These are phyloP conservation scores for Phataginus tricuspis DNA, from an alignment of 2,797 vertebrate genomes.

Conservation along the genomic window DNA sequence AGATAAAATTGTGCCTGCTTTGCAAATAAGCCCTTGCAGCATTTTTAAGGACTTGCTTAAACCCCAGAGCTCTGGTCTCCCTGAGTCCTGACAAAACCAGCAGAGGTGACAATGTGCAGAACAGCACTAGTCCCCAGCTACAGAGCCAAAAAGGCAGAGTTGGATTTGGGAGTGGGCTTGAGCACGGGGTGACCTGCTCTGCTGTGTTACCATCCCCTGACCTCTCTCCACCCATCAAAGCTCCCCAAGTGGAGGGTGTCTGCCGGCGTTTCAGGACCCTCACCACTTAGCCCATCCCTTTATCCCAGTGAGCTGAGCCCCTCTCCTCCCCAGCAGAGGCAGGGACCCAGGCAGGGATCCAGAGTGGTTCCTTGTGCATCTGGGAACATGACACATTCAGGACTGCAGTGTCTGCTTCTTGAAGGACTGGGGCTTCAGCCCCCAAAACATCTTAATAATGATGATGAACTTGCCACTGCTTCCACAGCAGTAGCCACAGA, in stretches of 20 bases:
- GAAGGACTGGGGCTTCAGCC: background rate
- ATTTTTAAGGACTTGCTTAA: background rate
- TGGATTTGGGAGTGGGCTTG: background rate
- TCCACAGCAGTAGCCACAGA: background rate
- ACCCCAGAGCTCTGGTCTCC: background rate
- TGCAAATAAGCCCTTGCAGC: background rate
- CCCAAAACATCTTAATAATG: background rate
- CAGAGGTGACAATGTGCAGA: background rate
- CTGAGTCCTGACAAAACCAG: background rate
- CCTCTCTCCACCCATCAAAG: background rate
- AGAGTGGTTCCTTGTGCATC: background rate
- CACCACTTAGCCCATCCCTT: background rate
- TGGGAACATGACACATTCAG: background rate
- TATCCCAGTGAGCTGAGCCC: background rate
- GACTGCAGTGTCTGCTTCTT: fast-evolving
- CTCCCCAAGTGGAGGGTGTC: background rate
- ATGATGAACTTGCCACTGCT: background rate
- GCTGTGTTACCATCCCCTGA: background rate
- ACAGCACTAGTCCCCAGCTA: too few species aligned
- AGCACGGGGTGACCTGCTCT: background rate
- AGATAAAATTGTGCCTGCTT: background rate
- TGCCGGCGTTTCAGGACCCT: background rate
- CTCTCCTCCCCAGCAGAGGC: background rate
- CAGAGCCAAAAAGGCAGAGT: background rate
- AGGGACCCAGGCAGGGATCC: background rate